Conservation (phyloP, 2,797 vertebrate species). For the Gorsachius magnificus region DNA sequence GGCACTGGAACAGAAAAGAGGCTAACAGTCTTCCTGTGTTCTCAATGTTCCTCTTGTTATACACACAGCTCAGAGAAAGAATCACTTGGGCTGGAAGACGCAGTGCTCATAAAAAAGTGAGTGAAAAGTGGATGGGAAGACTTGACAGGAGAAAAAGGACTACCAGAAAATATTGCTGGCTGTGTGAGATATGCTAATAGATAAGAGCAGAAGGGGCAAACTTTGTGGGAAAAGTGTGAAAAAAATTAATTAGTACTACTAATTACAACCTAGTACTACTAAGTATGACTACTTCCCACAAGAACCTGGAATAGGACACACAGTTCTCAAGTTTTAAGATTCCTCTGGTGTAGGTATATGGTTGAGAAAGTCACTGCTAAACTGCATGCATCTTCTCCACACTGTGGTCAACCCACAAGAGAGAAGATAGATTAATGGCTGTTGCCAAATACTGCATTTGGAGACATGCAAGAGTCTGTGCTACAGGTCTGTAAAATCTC, state of each 20-base stretch:
- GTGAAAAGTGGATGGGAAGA: background rate
- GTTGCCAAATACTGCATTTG: background rate
- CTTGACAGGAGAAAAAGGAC: background rate
- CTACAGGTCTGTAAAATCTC: background rate
- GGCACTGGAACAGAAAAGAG: constrained; percentile 57
- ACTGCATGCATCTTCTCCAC: background rate
- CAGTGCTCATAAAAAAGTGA: background rate
- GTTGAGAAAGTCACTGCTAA: background rate
- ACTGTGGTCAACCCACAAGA: background rate
- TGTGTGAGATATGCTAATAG: background rate
- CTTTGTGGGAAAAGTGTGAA: background rate
- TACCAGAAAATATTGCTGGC: background rate
- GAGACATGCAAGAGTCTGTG: background rate
- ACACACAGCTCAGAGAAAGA: constrained; percentile 15
- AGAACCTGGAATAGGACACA: background rate
- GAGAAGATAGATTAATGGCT: background rate
- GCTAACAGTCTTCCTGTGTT: constrained; percentile 50
- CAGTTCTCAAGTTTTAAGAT: background rate
- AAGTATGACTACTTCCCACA: background rate
- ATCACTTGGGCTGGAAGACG: background rate
- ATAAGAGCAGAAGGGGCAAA: background rate
- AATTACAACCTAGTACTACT: background rate
- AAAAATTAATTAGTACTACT: background rate
- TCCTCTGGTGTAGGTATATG: constrained; percentile 23
- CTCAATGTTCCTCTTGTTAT: constrained; percentile 38